Evolutionary conservation across 2,888 invertebrate genomes (phyloP).

Genomic region (Automeris io): DNA sequence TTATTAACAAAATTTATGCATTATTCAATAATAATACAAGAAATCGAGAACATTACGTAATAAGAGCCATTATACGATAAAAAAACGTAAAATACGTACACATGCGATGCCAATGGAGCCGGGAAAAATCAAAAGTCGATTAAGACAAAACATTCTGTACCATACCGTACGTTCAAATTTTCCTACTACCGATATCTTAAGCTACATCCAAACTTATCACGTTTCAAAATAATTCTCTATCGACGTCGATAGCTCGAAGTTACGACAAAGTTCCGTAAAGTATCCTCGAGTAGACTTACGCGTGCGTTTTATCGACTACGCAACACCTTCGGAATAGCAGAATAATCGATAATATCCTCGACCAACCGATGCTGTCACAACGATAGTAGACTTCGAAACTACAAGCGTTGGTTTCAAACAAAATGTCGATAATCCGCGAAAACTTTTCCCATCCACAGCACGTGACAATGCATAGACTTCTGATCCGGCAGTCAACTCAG

Average conservation of each 20-base stretch:
- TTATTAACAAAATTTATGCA: slow-evolving; percentile 38
- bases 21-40: slow-evolving; percentile 29
- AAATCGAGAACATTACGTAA: slow-evolving; percentile 30
- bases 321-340: no score
- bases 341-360: no score
- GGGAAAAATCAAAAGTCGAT: background rate
- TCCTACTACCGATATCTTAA: background rate
- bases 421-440: no score
- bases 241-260: background rate
- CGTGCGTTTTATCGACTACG: no score
- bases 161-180: background rate
- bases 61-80: slow-evolving; percentile 18
- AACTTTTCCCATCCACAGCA: no score
- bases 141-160: background rate
- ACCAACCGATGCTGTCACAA: no score
- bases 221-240: background rate
- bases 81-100: slow-evolving; percentile 2
- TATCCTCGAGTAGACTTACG: no score
- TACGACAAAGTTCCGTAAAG: background rate
- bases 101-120: background rate
- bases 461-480: no score
- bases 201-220: background rate
- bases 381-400: no score
- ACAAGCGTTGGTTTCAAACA: no score
- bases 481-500: no score